Evolutionary conservation across 2,888 invertebrate genomes (phyloP).

Genomic region (Melipona beecheii): DNA sequence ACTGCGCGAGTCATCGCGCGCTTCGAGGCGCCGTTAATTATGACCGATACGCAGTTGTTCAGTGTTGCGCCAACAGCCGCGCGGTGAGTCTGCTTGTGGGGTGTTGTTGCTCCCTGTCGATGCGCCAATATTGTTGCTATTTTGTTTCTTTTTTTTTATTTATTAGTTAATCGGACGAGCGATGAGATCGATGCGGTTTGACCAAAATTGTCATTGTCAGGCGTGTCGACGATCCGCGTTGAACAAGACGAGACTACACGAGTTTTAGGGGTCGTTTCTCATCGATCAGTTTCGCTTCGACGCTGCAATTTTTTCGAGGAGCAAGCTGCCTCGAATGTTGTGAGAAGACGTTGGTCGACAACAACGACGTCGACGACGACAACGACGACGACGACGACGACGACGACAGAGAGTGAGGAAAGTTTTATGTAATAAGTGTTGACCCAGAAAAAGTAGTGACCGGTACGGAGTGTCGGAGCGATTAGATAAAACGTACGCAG

Average conservation of each 20-base stretch:
- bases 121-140: neutral
- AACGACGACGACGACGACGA: no score
- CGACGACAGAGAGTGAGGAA: neutral
- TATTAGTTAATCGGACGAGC: neutral
- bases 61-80: constrained; percentile 69
- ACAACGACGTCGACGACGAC: no score
- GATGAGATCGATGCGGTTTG: neutral
- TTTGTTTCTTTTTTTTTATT: neutral
- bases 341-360: neutral
- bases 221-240: neutral
- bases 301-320: neutral
- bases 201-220: neutral
- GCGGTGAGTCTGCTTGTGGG: constrained; percentile 31
- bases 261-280: no score
- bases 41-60: constrained; percentile 68
- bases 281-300: no score
- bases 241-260: no score
- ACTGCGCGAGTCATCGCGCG: constrained; percentile 66
- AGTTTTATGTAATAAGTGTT: constrained; percentile 37
- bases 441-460: constrained; percentile 37
- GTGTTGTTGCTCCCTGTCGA: neutral
- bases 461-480: constrained; percentile 8
- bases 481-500: constrained; percentile 42
- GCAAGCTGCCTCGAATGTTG: neutral
- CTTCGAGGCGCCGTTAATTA: constrained; percentile 61